phyloP scores from a whole-genome alignment of 2,797 vertebrate genomes.

The Poecile montanus region DNA sequence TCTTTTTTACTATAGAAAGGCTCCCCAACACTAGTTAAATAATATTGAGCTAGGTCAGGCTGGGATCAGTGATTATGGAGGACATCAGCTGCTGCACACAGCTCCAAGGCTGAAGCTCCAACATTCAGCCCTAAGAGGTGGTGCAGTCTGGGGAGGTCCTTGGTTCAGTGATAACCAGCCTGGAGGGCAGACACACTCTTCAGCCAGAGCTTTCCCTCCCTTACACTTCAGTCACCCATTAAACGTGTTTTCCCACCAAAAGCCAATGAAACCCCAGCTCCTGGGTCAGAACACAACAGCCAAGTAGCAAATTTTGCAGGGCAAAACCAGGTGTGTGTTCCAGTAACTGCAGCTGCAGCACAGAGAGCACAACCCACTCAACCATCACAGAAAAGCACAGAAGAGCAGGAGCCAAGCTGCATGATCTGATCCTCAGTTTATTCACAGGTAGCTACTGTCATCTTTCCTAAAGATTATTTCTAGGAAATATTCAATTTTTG shows the following conservation, averaged over 20 bases:
- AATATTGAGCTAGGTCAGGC: not conserved
- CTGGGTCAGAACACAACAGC: not conserved
- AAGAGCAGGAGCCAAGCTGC: not conserved
- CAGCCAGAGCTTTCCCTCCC: not conserved
- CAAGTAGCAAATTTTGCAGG: not conserved
- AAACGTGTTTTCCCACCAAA: not conserved
- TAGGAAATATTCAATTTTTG: not conserved
- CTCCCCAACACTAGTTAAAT: not conserved
- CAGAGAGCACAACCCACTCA: not conserved
- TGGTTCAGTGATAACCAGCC: not conserved
- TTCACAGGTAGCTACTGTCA: not conserved
- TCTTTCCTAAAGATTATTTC: not conserved
- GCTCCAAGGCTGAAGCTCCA: not conserved
- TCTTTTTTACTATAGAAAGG: not conserved
- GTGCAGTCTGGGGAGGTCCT: not conserved
- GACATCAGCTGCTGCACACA: not conserved
- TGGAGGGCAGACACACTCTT: not conserved
- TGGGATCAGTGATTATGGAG: not conserved
- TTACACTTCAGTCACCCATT: not conserved
- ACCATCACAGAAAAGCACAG: fast-evolving
- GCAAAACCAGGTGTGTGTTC: not conserved
- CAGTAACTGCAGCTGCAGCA: not conserved
- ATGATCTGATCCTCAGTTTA: not conserved
- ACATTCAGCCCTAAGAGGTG: fast-evolving
- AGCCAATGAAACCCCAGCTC: not conserved